Percentiles rank a stretch among this genome's conserved stretches.
These are phyloP conservation scores for Leptosomus discolor DNA, from an alignment of 2,113 vertebrate species.

Conservation along the genomic window DNA sequence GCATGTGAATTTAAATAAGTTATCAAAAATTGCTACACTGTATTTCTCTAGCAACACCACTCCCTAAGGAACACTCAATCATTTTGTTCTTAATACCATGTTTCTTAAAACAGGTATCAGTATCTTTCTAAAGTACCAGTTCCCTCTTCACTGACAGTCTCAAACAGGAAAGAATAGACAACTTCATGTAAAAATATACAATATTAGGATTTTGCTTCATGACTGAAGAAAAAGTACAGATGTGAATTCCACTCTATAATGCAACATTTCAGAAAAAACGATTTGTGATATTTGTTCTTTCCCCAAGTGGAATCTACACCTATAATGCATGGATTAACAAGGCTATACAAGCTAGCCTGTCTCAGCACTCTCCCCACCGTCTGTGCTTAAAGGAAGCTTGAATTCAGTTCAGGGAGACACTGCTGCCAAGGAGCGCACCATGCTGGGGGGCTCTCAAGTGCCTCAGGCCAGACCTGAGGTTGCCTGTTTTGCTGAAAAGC, in stretches of 20 bases:
- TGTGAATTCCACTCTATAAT: not conserved
- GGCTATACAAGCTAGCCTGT: not conserved
- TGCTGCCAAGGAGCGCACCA: too few relatives aligned
- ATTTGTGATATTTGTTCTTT: not conserved
- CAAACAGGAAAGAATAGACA: not conserved
- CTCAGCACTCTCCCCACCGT: not conserved
- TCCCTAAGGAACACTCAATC: not conserved
- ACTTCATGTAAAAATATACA: not conserved
- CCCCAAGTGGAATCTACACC: not conserved
- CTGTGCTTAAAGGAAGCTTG: too few relatives aligned
- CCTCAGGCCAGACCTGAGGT: not conserved
- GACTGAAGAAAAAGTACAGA: not conserved
- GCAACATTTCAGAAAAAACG: not conserved
- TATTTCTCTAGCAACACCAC: not conserved
- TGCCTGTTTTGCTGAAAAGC: not conserved
- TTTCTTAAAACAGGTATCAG: not conserved
- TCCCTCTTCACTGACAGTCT: not conserved
- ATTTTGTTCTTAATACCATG: not conserved
- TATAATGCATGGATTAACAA: not conserved
- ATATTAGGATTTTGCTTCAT: not conserved
- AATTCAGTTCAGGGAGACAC: not conserved
- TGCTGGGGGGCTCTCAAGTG: too few relatives aligned
- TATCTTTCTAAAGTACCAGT: not conserved
- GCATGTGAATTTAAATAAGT: not conserved
- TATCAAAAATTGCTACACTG: not conserved